Percentiles rank a stretch among this genome's conserved stretches.
Conservation (phyloP, 2,113 vertebrate genomes). For the Tretioscincus oriximinensis region DNA sequence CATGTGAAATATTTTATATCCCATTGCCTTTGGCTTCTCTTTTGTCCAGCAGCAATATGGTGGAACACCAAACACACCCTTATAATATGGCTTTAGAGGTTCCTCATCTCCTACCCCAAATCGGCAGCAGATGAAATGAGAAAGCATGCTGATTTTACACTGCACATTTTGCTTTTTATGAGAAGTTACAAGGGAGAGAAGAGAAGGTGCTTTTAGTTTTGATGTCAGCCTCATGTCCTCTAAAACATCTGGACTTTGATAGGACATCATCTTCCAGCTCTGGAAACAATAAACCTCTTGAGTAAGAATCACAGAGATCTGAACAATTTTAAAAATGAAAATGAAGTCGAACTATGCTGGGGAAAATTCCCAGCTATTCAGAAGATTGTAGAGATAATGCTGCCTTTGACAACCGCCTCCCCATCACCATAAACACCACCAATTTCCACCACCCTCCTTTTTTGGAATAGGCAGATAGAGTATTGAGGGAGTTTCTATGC, state of each 20-base stretch:
- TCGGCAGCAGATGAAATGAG: background rate
- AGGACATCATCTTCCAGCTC: background rate
- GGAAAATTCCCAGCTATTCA: constrained; percentile 10
- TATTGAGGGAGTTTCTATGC: constrained; percentile 44
- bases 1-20: background rate
- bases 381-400: constrained; percentile 3
- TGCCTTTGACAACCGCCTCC: background rate
- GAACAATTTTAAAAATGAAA: constrained; percentile 5
- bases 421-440: too few species aligned
- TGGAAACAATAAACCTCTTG: background rate
- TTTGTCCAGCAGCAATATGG: background rate
- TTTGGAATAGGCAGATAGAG: constrained; percentile 38
- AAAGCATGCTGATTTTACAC: background rate
- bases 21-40: background rate
- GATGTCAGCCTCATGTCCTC: background rate
- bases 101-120: background rate
- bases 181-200: background rate
- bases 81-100: background rate
- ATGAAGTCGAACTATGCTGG: background rate
- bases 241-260: background rate
- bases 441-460: too few species aligned
- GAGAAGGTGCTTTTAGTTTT: background rate
- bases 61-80: background rate
- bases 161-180: background rate
- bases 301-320: constrained; percentile 12